Conservation (phyloP, 2,888 invertebrate species). For the Dendrolimus pini region DNA sequence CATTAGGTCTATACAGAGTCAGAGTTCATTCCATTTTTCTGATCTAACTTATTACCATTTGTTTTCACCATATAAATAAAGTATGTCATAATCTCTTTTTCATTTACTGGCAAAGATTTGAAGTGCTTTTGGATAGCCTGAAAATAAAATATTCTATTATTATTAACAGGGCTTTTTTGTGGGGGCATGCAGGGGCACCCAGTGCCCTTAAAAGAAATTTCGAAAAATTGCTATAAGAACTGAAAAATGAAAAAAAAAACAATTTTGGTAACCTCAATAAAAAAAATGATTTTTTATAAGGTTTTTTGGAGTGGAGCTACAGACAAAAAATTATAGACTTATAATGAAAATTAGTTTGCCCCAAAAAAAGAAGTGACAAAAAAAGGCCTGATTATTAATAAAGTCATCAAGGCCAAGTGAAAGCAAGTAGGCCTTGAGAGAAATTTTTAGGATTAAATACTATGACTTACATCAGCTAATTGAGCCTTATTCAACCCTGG, state of each 20-base stretch:
- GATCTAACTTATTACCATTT: conserved; percentile 91
- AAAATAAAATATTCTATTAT: conserved; percentile 12
- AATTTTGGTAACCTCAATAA: background rate
- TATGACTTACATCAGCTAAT: conserved; percentile 89
- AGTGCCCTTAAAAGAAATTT: too few species aligned
- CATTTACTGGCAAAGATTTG: conserved; percentile 94
- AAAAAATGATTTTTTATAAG: too few species aligned
- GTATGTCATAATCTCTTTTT: conserved; percentile 95
- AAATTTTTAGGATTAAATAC: background rate
- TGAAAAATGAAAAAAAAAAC: too few species aligned
- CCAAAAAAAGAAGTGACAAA: too few species aligned
- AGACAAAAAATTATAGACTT: too few species aligned
- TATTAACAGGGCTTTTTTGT: background rate
- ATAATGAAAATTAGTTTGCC: too few species aligned
- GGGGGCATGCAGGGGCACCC: too few species aligned
- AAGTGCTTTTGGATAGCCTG: conserved; percentile 97
- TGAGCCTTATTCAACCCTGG: conserved; percentile 97
- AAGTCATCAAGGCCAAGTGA: background rate
- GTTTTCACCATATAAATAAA: conserved; percentile 98
- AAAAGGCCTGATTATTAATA: too few species aligned
- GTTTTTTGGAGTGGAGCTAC: too few species aligned
- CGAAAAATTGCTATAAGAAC: too few species aligned
- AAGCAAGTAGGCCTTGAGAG: background rate
- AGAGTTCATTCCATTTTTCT: conserved; percentile 85
- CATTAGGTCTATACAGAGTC: conserved; percentile 63